These are phyloP conservation scores for Petrocephalus zakoni DNA, from an alignment of 2,113 vertebrate genomes.

Conservation along the genomic window DNA sequence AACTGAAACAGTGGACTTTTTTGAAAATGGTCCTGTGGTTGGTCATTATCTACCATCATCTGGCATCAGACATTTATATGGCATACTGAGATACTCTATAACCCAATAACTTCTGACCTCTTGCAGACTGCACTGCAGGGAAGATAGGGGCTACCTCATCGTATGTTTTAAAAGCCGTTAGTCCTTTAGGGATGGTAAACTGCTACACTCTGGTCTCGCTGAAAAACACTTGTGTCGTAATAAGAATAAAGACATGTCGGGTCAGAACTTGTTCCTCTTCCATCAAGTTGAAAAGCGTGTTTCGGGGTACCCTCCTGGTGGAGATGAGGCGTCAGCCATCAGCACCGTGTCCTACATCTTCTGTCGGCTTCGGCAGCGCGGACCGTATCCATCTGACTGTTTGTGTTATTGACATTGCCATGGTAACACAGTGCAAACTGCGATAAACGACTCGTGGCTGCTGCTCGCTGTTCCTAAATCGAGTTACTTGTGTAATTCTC, in stretches of 20 bases:
- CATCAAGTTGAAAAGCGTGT: background rate
- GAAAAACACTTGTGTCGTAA: background rate
- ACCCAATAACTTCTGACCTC: background rate
- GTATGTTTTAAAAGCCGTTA: background rate
- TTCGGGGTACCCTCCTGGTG: background rate
- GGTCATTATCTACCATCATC: background rate
- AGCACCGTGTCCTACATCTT: background rate
- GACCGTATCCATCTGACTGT: background rate
- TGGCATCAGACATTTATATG: background rate
- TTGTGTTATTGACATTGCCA: background rate
- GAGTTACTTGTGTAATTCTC: constrained; percentile 45
- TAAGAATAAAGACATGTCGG: background rate
- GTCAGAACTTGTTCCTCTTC: background rate
- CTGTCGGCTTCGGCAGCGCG: background rate
- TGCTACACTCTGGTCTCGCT: background rate
- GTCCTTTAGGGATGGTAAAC: background rate
- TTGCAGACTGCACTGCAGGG: background rate
- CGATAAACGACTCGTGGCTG: constrained; percentile 26
- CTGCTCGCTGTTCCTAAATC: constrained; percentile 41
- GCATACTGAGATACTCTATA: background rate
- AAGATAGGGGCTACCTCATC: background rate
- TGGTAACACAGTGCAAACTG: constrained; percentile 16
- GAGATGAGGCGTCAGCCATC: background rate
- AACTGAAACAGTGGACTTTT: background rate
- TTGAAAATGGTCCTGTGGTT: background rate